Evolutionary conservation across 2,888 invertebrate species (phyloP), one percentile per base, ranked within the genome.

Genomic region (Ctenicera cuprea): DNA sequence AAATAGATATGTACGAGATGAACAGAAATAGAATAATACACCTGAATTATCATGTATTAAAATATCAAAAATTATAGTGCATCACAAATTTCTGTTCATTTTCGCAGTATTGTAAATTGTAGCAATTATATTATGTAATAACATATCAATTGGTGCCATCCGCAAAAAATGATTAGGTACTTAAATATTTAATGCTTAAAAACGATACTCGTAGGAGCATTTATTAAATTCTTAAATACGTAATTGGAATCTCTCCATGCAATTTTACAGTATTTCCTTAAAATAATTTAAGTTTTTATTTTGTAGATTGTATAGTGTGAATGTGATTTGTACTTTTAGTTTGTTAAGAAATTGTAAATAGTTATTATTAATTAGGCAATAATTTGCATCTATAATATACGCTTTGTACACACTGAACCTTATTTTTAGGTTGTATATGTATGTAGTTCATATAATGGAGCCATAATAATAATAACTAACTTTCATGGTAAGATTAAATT

Each of bases 241-340:
- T 75, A 65, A 76, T 75, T 76, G 77, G 79, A 78, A 79, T 78
- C 77, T 77, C 78, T 76, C 67, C 69, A 77, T 77, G 79, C 78
- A 77, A 85, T 85, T 84, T 79, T 84, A 83, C 85, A 85, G 85
- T 85, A 85, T 85, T 85, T 84, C 80, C 81, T 82, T 83, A 82
- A 84, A 82, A 83, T 83, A 75, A 83, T 82, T 78, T 80, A 81
- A 80, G 74, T 71, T 77, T 62, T 52, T n/a, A n/a, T 78, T 72
- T 77, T 76, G 76, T 76, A 73, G 71, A 69, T 78, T 79, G 80
- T 81, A 78, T 74, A 78, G 82, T 80, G 80, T 83, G 83, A 82
- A 84, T 84, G 84, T 83, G 82, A 83, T 83, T 79, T 81, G 57
- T 68, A 70, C 18, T 66, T 70, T 59, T 33, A 65, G 7, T 18